Evolutionary conservation across 2,888 invertebrate species (phyloP).

Genomic region (Xestoiulus laeticollis): DNA sequence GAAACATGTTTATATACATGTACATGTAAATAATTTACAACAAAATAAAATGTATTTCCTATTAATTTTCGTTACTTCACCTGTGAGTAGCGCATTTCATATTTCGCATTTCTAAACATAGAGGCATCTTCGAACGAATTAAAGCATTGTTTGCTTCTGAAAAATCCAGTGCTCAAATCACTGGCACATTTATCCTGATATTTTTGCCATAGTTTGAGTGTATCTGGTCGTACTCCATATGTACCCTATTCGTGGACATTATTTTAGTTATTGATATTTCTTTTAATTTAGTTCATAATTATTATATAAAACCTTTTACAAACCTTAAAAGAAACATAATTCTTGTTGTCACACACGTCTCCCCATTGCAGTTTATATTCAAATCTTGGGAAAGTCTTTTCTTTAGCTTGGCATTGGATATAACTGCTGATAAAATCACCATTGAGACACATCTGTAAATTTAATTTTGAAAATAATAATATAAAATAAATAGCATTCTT

Average conservation of each 20-base stretch:
- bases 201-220: background rate
- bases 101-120: background rate
- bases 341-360: constrained; percentile 31
- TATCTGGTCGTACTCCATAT: constrained; percentile 27
- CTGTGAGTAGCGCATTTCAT: constrained; percentile 48
- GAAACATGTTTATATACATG: background rate
- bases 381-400: background rate
- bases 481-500: too few species aligned
- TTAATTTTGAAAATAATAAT: background rate
- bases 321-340: constrained; percentile 45
- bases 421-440: constrained; percentile 16
- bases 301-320: background rate
- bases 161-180: background rate
- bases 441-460: constrained; percentile 48
- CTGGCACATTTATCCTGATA: background rate
- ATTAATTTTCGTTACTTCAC: background rate
- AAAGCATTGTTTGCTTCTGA: background rate
- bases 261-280: background rate
- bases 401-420: constrained; percentile 12
- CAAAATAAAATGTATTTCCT: background rate
- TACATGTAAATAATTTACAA: background rate
- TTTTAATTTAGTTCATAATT: background rate
- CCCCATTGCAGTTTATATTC: constrained; percentile 49
- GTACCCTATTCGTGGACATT: constrained; percentile 46
- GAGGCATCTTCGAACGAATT: constrained; percentile 8